These are phyloP conservation scores for Corythucha ciliata DNA, from an alignment of 2,888 invertebrate genomes.

Conservation along the genomic window DNA sequence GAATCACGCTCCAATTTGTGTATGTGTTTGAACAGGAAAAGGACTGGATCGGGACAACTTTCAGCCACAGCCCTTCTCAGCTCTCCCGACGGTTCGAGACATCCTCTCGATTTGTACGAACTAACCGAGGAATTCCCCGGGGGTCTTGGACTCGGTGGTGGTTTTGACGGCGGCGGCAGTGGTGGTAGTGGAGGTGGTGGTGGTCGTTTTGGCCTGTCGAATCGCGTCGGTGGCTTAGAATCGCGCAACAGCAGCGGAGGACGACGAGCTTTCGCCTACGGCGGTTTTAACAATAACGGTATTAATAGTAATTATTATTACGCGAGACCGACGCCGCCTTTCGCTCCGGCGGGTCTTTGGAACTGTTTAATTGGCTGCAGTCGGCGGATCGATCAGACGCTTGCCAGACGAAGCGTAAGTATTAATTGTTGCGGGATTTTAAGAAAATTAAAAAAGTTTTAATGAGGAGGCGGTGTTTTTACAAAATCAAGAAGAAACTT, in stretches of 20 bases:
- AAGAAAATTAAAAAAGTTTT: too few species aligned
- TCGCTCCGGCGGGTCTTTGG: conserved; percentile 48
- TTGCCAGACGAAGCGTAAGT: conserved; percentile 67
- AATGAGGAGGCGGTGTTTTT: too few species aligned
- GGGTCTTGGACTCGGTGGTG: conserved; percentile 31
- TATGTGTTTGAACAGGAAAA: conserved; percentile 46
- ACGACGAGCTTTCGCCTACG: too few species aligned
- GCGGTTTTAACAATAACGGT: too few species aligned
- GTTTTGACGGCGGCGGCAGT: neutral
- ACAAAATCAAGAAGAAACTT: too few species aligned
- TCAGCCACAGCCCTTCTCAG: conserved; percentile 73
- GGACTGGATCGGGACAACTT: conserved; percentile 69
- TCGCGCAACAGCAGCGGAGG: too few species aligned
- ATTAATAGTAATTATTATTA: too few species aligned
- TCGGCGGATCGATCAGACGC: conserved; percentile 63
- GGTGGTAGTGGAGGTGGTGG: too few species aligned
- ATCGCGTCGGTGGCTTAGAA: too few species aligned
- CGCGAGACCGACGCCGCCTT: conserved; percentile 7
- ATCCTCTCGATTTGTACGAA: conserved; percentile 61
- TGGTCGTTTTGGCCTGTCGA: too few species aligned
- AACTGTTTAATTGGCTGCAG: conserved; percentile 71
- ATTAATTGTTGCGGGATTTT: too few species aligned
- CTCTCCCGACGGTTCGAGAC: conserved; percentile 71
- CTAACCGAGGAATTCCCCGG: conserved; percentile 53
- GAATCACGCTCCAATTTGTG: too few species aligned